Evolutionary conservation across 2,888 invertebrate species (phyloP), one percentile per base, ranked within the genome.

Genomic region (Cosmia pyralina): DNA sequence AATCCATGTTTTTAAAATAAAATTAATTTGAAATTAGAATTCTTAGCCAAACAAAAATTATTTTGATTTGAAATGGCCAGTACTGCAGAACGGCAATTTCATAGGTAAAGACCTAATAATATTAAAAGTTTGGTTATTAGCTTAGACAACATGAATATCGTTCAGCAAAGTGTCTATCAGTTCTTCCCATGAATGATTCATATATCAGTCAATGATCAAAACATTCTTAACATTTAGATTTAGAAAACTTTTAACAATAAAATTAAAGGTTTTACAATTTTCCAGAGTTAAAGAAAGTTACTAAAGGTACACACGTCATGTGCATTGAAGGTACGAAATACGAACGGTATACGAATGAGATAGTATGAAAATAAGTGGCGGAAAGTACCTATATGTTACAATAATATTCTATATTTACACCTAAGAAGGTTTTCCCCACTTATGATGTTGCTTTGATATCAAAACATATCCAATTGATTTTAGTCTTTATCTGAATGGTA

Each of bases 261-360:
- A 70, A 60, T 72, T 72, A 62, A 41, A 68, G 41, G 38, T 41
- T 72, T 41, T 57, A 48, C 41, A 60, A 58, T 72, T 77, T 75
- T 72, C 66, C 48, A 55, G 60, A 65, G 19, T 2, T 52, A 17
- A 68, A 79, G 72, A 82, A 76, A 82, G 79, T 59, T 69, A 28
- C 22, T 57, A 38, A 46, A 22, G 11, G 15, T 50, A 48, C 7
- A n/a, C 4, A 22, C 5, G 38, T 28, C 1, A 60, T 55, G 46
- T 59, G n/a, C 22, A 48, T 60, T 28, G 17, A 41, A 28, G 48
- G 55, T 28, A n/a, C n/a, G n/a, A n/a, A n/a, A n/a, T n/a, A n/a
- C n/a, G n/a, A n/a, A n/a, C n/a, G 15, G 4, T 60, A 22, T 17
- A 4, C 6, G 8, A 38, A 38, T 38, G 5, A 41, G 1, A 59